Evolutionary conservation across 2,113 vertebrate genomes (phyloP).

Genomic region (Zosterops pallidus): DNA sequence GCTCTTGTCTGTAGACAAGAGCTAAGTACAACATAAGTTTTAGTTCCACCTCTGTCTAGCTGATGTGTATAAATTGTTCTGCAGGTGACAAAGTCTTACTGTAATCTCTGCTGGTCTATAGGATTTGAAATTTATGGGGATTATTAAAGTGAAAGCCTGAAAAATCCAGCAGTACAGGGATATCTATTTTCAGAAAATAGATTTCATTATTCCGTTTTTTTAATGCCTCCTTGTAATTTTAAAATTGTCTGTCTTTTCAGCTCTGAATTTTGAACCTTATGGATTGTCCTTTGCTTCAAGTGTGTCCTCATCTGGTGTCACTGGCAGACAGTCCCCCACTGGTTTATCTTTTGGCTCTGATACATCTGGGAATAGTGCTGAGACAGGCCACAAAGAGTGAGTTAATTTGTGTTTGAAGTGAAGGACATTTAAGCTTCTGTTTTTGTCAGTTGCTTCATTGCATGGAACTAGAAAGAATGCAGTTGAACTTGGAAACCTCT

Average conservation of each 20-base stretch:
- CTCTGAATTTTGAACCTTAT: slow-evolving; percentile 92
- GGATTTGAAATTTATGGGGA: not conserved
- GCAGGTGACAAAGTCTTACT: not conserved
- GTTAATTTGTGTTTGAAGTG: slow-evolving; percentile 46
- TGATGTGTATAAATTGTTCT: not conserved
- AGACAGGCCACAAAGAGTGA: slow-evolving; percentile 85
- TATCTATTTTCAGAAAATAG: not conserved
- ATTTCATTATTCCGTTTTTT: not conserved
- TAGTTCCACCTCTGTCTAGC: not conserved
- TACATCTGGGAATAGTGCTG: slow-evolving; percentile 86
- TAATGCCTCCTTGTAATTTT: not conserved
- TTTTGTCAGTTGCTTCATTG: not conserved
- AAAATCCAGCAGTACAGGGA: not conserved
- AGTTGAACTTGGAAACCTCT: not conserved
- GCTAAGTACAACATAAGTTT: not conserved
- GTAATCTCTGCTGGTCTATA: not conserved
- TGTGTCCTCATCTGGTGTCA: slow-evolving; percentile 79
- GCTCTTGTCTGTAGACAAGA: not conserved
- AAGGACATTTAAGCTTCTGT: not conserved
- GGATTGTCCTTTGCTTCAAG: slow-evolving; percentile 84
- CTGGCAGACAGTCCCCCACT: slow-evolving; percentile 90
- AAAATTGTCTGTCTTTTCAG: slow-evolving; percentile 72
- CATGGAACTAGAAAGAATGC: not conserved
- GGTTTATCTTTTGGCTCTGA: slow-evolving; percentile 88
- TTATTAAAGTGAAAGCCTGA: not conserved